Evolutionary conservation across 2,113 vertebrate species (phyloP).

Genomic region (Tiliqua scincoides): DNA sequence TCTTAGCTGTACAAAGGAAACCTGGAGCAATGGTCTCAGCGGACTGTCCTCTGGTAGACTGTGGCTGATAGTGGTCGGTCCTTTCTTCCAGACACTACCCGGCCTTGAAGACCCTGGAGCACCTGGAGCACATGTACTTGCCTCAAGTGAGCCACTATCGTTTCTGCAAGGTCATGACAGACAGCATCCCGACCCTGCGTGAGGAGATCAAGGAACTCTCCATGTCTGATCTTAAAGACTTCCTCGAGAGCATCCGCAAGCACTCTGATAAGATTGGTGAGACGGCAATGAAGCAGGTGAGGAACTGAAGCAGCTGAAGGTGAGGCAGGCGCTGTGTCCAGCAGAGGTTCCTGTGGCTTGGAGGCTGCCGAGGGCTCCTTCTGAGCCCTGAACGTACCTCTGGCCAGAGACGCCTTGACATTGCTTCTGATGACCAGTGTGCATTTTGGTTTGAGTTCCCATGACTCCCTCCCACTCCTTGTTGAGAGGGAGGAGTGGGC

Average conservation of each 20-base stretch:
- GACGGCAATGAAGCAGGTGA: conserved; percentile 95
- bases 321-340: neutral
- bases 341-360: rapidly evolving
- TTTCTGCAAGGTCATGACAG: conserved; percentile 94
- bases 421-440: rapidly evolving
- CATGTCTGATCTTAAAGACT: conserved; percentile 96
- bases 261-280: conserved; percentile 97
- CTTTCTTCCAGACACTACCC: conserved; percentile 89
- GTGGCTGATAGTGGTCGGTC: neutral
- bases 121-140: conserved; percentile 90
- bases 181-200: conserved; percentile 90
- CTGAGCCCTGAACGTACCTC: neutral
- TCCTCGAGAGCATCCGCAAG: conserved; percentile 98
- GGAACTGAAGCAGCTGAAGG: neutral
- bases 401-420: rapidly evolving
- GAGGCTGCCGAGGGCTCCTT: rapidly evolving
- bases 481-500: rapidly evolving
- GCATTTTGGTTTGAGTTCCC: too few species aligned
- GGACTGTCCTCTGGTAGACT: neutral
- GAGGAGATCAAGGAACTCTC: conserved; percentile 92
- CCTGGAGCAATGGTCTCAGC: too few species aligned
- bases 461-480: rapidly evolving
- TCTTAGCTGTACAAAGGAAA: neutral
- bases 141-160: conserved; percentile 92
- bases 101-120: conserved; percentile 91